Conservation (phyloP, 1,140 invertebrate species). For the Agrilus planipennis region DNA sequence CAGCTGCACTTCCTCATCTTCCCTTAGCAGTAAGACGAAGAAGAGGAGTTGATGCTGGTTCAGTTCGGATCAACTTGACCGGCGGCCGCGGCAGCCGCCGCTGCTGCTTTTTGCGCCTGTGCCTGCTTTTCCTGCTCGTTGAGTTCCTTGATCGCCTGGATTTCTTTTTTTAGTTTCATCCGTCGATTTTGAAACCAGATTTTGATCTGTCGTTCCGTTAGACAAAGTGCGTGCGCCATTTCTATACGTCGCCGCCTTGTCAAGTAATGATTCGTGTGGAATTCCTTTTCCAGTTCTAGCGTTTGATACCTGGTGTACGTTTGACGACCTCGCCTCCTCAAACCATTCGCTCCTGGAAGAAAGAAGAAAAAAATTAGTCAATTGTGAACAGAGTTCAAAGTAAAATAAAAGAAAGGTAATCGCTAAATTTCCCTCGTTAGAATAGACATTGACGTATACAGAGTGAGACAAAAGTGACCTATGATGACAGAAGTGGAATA, state of each 20-base stretch:
- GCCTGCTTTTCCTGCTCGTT: constrained; percentile 95
- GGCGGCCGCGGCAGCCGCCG: constrained; percentile 58
- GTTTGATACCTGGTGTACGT: constrained; percentile 99
- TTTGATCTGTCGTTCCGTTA: constrained; percentile 97
- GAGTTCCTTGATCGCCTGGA: constrained; percentile 94
- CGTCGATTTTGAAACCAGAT: constrained; percentile 99
- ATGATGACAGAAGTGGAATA: too few species aligned
- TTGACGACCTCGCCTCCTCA: constrained; percentile 85
- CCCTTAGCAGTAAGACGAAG: too few species aligned
- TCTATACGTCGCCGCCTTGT: constrained; percentile 96
- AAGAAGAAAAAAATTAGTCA: too few species aligned
- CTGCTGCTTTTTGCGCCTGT: constrained; percentile 78
- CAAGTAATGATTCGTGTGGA: constrained; percentile 98
- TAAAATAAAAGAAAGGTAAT: too few species aligned
- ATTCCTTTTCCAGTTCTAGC: constrained; percentile 96
- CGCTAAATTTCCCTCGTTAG: too few species aligned
- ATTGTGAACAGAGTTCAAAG: too few species aligned
- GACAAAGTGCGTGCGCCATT: constrained; percentile 93
- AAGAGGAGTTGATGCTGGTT: too few species aligned
- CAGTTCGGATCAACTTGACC: constrained; percentile 38
- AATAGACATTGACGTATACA: too few species aligned
- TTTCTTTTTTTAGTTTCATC: constrained; percentile 99
- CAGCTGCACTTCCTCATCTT: too few species aligned
- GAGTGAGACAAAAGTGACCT: too few species aligned
- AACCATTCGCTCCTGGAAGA: constrained; percentile 78